Percentiles rank a stretch among this genome's conserved stretches.
Evolutionary conservation across 2,113 vertebrate species (phyloP).

Genomic region (Ardeotis arabs): DNA sequence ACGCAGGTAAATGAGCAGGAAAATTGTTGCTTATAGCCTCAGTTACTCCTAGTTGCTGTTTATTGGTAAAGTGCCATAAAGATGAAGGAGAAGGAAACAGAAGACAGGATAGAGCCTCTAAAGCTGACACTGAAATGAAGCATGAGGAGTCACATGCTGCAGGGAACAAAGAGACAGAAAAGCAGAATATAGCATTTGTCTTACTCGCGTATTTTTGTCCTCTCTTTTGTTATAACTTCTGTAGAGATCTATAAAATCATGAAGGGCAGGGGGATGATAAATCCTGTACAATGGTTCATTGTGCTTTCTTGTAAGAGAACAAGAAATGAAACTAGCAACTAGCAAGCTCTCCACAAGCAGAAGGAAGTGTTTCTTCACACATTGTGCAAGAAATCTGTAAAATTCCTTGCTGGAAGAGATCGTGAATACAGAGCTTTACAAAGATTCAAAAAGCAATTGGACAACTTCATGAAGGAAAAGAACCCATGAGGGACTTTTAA

Average conservation of each 20-base stretch:
- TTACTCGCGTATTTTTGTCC: neutral
- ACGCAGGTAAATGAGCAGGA: neutral
- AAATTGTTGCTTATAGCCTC: neutral
- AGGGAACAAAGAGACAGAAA: neutral
- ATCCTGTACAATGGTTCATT: neutral
- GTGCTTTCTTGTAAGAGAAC: neutral
- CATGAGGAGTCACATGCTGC: neutral
- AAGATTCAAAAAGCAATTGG: neutral
- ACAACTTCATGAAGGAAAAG: neutral
- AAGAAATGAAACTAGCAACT: neutral
- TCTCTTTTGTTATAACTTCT: neutral
- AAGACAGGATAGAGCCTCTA: neutral
- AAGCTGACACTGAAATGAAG: neutral
- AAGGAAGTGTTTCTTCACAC: neutral
- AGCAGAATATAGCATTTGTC: neutral
- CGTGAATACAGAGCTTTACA: neutral
- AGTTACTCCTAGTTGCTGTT: neutral
- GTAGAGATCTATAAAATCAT: neutral
- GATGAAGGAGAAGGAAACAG: neutral
- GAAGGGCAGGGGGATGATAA: neutral
- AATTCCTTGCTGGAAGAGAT: neutral
- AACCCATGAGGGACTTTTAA: neutral
- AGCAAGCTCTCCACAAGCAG: neutral
- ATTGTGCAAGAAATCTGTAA: neutral
- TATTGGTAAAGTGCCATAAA: neutral